Conservation (phyloP, 2,888 invertebrate species). For the Sepiola atlantica region DNA sequence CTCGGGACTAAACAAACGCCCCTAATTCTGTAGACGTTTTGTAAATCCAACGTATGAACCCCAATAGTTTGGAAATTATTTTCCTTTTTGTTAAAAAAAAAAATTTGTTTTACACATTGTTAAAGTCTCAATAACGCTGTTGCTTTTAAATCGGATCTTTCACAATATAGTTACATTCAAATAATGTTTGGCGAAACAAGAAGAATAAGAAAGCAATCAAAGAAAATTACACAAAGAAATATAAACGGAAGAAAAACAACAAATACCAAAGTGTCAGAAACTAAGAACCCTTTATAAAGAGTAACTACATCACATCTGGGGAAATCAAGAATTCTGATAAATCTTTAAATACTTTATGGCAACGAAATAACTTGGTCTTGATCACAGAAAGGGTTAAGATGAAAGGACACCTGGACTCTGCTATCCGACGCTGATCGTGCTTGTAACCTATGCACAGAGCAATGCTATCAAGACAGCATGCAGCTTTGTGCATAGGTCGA, state of each 20-base stretch:
- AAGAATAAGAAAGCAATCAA: background rate
- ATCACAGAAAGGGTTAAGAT: conserved; percentile 32
- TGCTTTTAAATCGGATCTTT: background rate
- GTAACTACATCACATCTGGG: conserved; percentile 32
- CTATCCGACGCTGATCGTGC: conserved; percentile 5
- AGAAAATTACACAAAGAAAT: background rate
- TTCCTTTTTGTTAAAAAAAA: background rate
- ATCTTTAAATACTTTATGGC: conserved; percentile 32
- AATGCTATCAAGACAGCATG: background rate
- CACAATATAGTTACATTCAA: background rate
- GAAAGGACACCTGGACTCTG: conserved; percentile 8
- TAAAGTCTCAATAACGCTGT: background rate
- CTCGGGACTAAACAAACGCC: too few relatives aligned
- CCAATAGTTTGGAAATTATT: background rate
- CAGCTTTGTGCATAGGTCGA: background rate
- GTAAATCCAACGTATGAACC: too few relatives aligned
- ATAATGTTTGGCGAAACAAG: background rate
- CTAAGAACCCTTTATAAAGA: conserved; percentile 32
- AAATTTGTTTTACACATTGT: background rate
- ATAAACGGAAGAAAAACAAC: background rate
- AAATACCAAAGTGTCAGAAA: background rate
- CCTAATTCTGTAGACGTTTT: too few relatives aligned
- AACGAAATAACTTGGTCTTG: conserved; percentile 32
- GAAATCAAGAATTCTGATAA: conserved; percentile 32
- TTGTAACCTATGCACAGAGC: background rate